Conservation (phyloP, 2,888 invertebrate genomes). For the Dasypogon diadema region DNA sequence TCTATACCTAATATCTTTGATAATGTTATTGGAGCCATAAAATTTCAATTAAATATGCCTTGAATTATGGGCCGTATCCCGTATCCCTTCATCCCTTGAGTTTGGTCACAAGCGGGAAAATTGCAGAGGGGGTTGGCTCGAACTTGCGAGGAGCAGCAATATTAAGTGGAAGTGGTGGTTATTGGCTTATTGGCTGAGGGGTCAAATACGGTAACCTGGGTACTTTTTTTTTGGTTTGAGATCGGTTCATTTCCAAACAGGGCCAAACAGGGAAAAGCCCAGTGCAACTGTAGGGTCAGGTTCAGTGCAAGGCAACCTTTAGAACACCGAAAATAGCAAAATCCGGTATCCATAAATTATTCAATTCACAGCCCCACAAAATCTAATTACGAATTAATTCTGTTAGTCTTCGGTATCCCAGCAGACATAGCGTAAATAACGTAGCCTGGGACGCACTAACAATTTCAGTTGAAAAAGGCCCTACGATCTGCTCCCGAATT, state of each 20-base stretch:
- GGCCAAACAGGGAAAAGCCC: not conserved
- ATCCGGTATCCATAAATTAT: slow-evolving; percentile 53
- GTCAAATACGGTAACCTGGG: not conserved
- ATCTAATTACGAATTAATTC: slow-evolving; percentile 55
- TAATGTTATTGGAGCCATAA: slow-evolving; percentile 49
- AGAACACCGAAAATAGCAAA: slow-evolving; percentile 37
- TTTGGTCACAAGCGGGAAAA: not conserved
- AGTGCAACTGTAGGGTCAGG: not conserved
- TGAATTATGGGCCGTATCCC: not conserved
- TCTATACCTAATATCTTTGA: slow-evolving; percentile 38
- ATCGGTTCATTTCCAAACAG: no score
- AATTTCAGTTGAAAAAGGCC: slow-evolving; percentile 38
- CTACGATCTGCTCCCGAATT: not conserved
- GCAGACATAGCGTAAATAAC: slow-evolving; percentile 44
- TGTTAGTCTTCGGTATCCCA: slow-evolving; percentile 46
- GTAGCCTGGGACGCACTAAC: slow-evolving; percentile 1
- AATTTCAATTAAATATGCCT: slow-evolving; percentile 47
- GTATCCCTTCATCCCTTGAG: no score
- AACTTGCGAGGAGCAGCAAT: not conserved
- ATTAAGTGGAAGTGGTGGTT: not conserved
- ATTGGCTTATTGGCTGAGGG: not conserved
- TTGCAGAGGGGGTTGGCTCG: not conserved
- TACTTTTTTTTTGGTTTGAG: no score
- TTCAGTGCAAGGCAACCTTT: not conserved
- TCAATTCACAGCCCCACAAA: slow-evolving; percentile 52